phyloP scores from a whole-genome alignment of 2,113 vertebrate genomes.

The Zosterops borbonicus region DNA sequence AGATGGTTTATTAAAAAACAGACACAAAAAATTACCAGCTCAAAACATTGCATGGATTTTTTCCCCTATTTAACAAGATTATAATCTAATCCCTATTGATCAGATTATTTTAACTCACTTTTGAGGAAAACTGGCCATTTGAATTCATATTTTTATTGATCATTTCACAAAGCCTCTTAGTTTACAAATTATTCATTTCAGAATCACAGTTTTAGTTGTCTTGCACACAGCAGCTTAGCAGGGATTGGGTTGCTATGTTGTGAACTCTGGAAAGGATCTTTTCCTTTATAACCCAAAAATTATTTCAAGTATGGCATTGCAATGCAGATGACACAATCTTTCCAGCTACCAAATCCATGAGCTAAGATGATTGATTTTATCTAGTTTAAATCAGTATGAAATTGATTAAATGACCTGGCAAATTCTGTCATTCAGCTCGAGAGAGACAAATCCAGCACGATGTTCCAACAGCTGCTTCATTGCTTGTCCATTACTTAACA shows the following conservation, averaged over 20 bases:
- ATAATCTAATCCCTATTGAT: not conserved
- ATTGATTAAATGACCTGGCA: constrained; percentile 51
- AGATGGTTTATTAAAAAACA: not conserved
- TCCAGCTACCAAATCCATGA: constrained; percentile 25
- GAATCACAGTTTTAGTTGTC: not conserved
- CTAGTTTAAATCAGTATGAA: constrained; percentile 53
- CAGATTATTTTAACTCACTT: not conserved
- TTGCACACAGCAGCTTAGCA: not conserved
- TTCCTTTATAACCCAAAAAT: not conserved
- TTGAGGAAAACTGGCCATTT: not conserved
- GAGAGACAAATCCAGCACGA: not conserved
- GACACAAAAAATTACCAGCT: not conserved
- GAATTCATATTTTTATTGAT: not conserved
- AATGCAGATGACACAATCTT: not conserved
- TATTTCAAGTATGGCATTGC: not conserved
- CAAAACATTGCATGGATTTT: not conserved
- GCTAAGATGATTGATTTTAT: constrained; percentile 51
- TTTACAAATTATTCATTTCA: not conserved
- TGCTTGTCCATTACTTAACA: constrained; percentile 41
- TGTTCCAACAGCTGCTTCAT: constrained; percentile 51
- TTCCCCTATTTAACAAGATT: not conserved
- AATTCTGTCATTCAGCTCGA: not conserved
- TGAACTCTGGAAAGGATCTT: not conserved
- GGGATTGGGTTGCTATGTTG: not conserved
- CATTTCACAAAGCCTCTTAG: not conserved